Evolutionary conservation across 2,888 invertebrate species (phyloP).

Genomic region (Miltochrista miniata): DNA sequence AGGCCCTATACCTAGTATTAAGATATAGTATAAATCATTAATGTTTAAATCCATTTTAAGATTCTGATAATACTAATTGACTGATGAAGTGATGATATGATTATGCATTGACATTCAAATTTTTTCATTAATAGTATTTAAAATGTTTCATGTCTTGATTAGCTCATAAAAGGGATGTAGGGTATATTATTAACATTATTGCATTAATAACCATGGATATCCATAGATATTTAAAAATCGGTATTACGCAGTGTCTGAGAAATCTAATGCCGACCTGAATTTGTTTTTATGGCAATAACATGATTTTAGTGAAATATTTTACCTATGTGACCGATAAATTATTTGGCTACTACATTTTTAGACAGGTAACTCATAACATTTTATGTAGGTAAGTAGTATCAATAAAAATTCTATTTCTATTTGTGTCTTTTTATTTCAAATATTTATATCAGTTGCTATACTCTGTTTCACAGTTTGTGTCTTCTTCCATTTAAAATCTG

Average conservation of each 20-base stretch:
- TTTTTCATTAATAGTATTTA: not conserved
- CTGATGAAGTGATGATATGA: not conserved
- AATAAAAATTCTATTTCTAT: slow-evolving; percentile 41
- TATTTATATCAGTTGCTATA: slow-evolving; percentile 21
- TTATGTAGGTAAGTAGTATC: slow-evolving; percentile 32
- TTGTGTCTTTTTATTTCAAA: slow-evolving; percentile 28
- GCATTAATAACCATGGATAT: slow-evolving; percentile 22
- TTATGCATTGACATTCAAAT: not conserved
- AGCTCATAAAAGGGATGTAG: slow-evolving; percentile 19
- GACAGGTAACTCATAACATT: slow-evolving; percentile 13
- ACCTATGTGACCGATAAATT: slow-evolving; percentile 25
- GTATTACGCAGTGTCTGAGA: not conserved
- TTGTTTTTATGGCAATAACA: slow-evolving; percentile 6
- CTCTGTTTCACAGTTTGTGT: slow-evolving; percentile 29
- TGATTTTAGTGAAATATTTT: slow-evolving; percentile 15
- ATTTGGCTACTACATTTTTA: slow-evolving; percentile 21
- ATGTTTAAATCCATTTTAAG: not conserved
- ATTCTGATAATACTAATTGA: not conserved
- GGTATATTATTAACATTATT: slow-evolving; percentile 21
- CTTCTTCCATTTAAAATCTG: slow-evolving; percentile 50
- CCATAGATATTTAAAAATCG: slow-evolving; percentile 7
- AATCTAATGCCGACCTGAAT: not conserved
- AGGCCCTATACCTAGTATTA: slow-evolving; percentile 6
- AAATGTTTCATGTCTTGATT: slow-evolving; percentile 6
- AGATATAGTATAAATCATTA: not conserved